Conservation (phyloP, 2,888 invertebrate species). For the Eudemis profundana region DNA sequence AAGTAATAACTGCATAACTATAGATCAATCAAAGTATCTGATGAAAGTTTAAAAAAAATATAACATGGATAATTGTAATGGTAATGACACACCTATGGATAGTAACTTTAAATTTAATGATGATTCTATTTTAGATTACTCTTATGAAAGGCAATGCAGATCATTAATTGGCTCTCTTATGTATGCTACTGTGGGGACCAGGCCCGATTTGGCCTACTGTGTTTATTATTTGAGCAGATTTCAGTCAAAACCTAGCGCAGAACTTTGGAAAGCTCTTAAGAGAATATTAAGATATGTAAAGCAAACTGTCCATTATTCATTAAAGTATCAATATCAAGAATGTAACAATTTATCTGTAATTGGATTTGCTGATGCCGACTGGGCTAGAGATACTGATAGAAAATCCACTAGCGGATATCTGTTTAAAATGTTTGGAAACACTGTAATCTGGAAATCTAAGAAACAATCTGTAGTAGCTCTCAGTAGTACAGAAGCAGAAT, state of each 20-base stretch:
- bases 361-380: no score
- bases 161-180: slow-evolving; percentile 46
- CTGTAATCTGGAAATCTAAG: no score
- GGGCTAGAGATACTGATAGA: no score
- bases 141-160: slow-evolving; percentile 44
- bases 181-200: slow-evolving; percentile 44
- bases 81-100: not conserved
- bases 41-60: not conserved
- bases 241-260: slow-evolving; percentile 37
- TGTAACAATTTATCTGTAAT: no score
- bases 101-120: not conserved
- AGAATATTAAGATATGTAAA: slow-evolving; percentile 42
- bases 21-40: slow-evolving; percentile 43
- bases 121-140: slow-evolving; percentile 38
- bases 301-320: slow-evolving; percentile 36
- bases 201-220: slow-evolving; percentile 44
- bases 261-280: slow-evolving; percentile 40
- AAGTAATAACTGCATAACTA: not conserved
- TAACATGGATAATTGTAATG: not conserved
- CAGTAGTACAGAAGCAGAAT: no score
- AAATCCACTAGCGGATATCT: no score
- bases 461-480: no score
- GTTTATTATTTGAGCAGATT: slow-evolving; percentile 43
- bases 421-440: no score
- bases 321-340: no score